phyloP scores from a whole-genome alignment of 1,140 invertebrate genomes.

The Cyclargus thomasi region DNA sequence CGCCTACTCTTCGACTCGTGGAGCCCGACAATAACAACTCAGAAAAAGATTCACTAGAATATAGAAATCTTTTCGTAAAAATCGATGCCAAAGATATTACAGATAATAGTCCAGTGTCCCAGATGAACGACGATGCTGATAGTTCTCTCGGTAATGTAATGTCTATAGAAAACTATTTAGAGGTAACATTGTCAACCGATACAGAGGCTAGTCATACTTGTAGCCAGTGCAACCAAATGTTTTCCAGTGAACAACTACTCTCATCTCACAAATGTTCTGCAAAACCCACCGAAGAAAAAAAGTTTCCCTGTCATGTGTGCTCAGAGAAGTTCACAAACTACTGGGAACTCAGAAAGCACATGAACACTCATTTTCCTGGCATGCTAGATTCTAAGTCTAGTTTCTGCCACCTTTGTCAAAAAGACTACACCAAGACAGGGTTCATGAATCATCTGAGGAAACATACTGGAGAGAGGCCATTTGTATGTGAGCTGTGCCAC shows the following conservation, averaged over 20 bases:
- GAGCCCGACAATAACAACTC: slow-evolving; percentile 67
- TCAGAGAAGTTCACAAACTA: slow-evolving; percentile 71
- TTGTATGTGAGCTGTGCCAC: slow-evolving; percentile 78
- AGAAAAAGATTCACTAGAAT: slow-evolving; percentile 55
- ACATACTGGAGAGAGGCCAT: slow-evolving; percentile 90
- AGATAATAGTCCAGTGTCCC: slow-evolving; percentile 48
- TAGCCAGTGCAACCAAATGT: slow-evolving; percentile 69
- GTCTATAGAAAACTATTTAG: slow-evolving; percentile 74
- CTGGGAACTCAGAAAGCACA: slow-evolving; percentile 72
- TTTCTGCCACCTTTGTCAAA: slow-evolving; percentile 73
- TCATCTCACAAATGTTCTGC: slow-evolving; percentile 61
- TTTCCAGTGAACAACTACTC: slow-evolving; percentile 60
- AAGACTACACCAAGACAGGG: slow-evolving; percentile 73
- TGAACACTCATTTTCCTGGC: slow-evolving; percentile 72
- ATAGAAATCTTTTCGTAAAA: slow-evolving; percentile 60
- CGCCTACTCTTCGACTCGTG: slow-evolving; percentile 61
- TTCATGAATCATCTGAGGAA: slow-evolving; percentile 86
- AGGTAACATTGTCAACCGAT: slow-evolving; percentile 72
- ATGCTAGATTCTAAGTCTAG: slow-evolving; percentile 74
- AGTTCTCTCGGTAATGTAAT: slow-evolving; percentile 70
- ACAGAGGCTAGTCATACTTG: slow-evolving; percentile 71
- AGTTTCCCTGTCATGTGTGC: slow-evolving; percentile 72
- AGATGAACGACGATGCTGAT: slow-evolving; percentile 59
- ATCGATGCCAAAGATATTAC: slow-evolving; percentile 65
- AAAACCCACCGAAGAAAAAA: slow-evolving; percentile 64